Evolutionary conservation across 1,140 invertebrate species (phyloP).

Genomic region (Cardiocondyla obscurior): DNA sequence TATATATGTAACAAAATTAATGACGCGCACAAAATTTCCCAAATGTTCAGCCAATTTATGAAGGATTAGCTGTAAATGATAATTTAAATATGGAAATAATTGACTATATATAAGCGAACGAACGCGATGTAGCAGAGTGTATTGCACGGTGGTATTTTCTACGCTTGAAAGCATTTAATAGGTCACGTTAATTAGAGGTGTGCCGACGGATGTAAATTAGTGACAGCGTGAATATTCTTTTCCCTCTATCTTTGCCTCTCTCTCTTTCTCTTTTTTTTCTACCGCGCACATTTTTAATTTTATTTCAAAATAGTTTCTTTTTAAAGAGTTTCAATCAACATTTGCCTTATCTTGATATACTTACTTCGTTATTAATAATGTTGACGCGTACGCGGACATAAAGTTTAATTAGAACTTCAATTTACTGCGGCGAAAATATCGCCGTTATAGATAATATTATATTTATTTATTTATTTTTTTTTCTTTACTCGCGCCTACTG

Average conservation of each 20-base stretch:
- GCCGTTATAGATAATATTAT: not conserved
- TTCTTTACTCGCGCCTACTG: too few relatives aligned
- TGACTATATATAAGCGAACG: not conserved
- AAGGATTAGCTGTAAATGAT: conserved; percentile 19
- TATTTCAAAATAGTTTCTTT: conserved; percentile 30
- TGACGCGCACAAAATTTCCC: conserved; percentile 21
- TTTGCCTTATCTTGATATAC: not conserved
- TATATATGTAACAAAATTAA: conserved; percentile 3
- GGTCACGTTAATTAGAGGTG: conserved; percentile 38
- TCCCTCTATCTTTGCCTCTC: not conserved
- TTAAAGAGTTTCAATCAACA: conserved; percentile 33
- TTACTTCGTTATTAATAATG: conserved; percentile 12
- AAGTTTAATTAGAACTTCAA: conserved; percentile 29
- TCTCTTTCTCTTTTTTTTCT: not conserved
- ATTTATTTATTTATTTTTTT: too few relatives aligned
- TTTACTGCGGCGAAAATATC: not conserved
- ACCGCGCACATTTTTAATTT: conserved; percentile 17
- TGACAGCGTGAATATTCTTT: not conserved
- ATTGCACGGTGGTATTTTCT: conserved; percentile 4
- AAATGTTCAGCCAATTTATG: conserved; percentile 35
- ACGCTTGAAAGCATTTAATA: conserved; percentile 25
- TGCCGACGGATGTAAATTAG: conserved; percentile 11
- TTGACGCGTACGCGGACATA: too few relatives aligned
- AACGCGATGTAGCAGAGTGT: conserved; percentile 11
- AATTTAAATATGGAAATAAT: conserved; percentile 51